A percentile compares a stretch with the other conserved stretches of the same genome.
phyloP scores from a whole-genome alignment of 2,797 vertebrate species.

The Orestias chungarensis region DNA sequence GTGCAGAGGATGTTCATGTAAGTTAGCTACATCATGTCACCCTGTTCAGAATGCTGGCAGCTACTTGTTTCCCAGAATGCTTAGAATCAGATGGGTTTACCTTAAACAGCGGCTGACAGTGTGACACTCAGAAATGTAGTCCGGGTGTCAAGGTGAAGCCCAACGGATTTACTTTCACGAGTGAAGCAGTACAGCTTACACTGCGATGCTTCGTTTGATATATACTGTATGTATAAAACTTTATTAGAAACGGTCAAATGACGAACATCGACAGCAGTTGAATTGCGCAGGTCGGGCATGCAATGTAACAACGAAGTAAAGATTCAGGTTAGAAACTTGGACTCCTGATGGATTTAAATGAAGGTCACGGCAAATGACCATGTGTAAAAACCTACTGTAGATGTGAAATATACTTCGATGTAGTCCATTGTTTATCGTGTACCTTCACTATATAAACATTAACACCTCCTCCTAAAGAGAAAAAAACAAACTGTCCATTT shows the following conservation, averaged over 20 bases:
- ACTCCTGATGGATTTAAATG: constrained; percentile 11
- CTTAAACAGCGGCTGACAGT: constrained; percentile 15
- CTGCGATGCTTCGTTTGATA: no score
- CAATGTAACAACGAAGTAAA: constrained; percentile 30
- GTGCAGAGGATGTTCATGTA: neutral
- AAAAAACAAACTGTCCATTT: neutral
- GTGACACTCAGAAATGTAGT: no score
- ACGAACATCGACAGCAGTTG: neutral
- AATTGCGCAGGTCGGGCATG: constrained; percentile 10
- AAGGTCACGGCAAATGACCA: neutral
- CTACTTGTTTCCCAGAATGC: constrained; percentile 38
- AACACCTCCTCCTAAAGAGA: neutral
- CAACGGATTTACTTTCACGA: no score
- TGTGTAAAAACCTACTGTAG: neutral
- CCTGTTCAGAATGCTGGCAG: constrained; percentile 22
- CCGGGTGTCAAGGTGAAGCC: no score
- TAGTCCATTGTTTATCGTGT: neutral
- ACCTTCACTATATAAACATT: constrained; percentile 2
- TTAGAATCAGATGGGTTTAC: neutral
- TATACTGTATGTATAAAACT: no score
- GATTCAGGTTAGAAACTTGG: constrained; percentile 6
- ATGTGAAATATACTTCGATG: neutral
- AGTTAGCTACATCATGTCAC: constrained; percentile 5
- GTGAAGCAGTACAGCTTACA: no score
- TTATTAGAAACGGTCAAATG: no score